Evolutionary conservation across 1,140 invertebrate genomes (phyloP).

Genomic region (Saccostrea glomerata): DNA sequence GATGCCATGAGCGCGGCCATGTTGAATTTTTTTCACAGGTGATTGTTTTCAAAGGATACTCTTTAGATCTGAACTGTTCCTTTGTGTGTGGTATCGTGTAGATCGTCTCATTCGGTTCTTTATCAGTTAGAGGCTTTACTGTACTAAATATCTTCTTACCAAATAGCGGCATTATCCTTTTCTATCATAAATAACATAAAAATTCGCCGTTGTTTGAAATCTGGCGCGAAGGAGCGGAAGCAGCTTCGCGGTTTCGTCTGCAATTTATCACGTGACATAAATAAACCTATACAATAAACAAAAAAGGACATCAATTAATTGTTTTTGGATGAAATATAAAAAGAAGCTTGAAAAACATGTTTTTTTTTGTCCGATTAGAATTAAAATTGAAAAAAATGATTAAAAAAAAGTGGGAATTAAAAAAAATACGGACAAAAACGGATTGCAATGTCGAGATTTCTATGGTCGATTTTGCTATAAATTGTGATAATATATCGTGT

Average conservation of each 20-base stretch:
- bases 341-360: too few species aligned
- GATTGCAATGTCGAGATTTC: too few species aligned
- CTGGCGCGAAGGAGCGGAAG: slow-evolving; percentile 73
- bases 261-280: slow-evolving; percentile 32
- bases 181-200: slow-evolving; percentile 59
- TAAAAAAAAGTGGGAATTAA: too few species aligned
- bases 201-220: slow-evolving; percentile 71
- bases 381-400: too few species aligned
- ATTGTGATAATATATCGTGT: too few species aligned
- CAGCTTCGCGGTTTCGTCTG: slow-evolving; percentile 51
- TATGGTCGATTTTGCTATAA: too few species aligned
- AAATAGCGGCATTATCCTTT: slow-evolving; percentile 74
- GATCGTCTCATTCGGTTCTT: slow-evolving; percentile 68
- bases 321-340: too few species aligned
- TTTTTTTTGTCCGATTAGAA: too few species aligned
- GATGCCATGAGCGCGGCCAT: slow-evolving; percentile 72
- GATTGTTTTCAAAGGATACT: slow-evolving; percentile 75
- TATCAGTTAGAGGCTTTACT: slow-evolving; percentile 66
- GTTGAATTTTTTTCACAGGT: slow-evolving; percentile 67
- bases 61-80: slow-evolving; percentile 76
- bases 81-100: slow-evolving; percentile 75
- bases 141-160: slow-evolving; percentile 72
- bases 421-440: too few species aligned
- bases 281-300: background rate
- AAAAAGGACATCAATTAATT: too few species aligned